phyloP scores from a whole-genome alignment of 2,113 vertebrate species.

The Lagopus leucura region DNA sequence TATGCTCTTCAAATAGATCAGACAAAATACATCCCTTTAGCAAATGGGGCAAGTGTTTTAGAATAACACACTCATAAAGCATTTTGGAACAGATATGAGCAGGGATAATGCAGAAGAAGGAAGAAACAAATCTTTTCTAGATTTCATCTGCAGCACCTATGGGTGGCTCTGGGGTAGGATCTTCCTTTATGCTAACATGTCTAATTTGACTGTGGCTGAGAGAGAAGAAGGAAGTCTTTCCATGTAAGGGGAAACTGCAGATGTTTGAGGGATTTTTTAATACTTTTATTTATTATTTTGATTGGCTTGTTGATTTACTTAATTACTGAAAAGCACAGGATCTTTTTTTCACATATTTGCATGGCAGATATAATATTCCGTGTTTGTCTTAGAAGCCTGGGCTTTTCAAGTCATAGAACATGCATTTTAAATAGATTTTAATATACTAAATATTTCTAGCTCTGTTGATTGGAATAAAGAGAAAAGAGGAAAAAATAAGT shows the following conservation, averaged over 20 bases:
- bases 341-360: neutral
- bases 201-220: neutral
- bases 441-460: neutral
- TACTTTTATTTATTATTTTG: neutral
- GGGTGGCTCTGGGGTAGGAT: neutral
- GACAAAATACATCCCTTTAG: neutral
- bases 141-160: neutral
- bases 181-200: neutral
- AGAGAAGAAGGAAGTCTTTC: neutral
- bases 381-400: neutral
- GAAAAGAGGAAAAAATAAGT: fast-evolving
- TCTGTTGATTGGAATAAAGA: neutral
- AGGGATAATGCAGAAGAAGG: neutral
- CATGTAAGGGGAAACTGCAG: neutral
- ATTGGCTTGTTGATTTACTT: fast-evolving
- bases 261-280: neutral
- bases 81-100: neutral
- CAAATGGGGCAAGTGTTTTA: neutral
- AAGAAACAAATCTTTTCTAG: neutral
- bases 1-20: neutral
- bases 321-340: neutral
- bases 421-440: neutral
- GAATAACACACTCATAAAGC: neutral
- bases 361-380: neutral
- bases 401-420: neutral